A percentile compares a stretch with the other conserved stretches of the same genome.
Evolutionary conservation across 30 jellyfish, hydroid and myxozoan genomes (phyloP).

Genomic region (Aurelia aurita complex sp. Pacific): DNA sequence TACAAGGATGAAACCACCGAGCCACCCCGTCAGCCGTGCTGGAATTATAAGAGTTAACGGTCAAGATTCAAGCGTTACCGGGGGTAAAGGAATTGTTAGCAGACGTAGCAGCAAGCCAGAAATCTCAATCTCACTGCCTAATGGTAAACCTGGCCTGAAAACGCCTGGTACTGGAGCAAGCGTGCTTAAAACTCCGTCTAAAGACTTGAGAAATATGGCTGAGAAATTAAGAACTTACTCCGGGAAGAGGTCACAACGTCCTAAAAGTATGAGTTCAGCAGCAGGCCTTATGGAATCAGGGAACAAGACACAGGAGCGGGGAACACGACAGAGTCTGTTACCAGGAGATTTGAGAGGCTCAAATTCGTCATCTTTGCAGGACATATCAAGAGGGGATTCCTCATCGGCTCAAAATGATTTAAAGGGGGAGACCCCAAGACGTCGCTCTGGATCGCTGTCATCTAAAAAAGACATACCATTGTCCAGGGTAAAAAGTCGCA

Average conservation of each 20-base stretch:
- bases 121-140: background rate
- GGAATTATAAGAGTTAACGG: background rate
- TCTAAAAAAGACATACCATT: background rate
- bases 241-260: slow-evolving; percentile 47
- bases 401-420: slow-evolving; percentile 3
- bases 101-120: slow-evolving; percentile 18
- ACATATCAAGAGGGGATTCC: slow-evolving; percentile 4
- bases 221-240: slow-evolving; percentile 42
- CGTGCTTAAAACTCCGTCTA: slow-evolving; percentile 40
- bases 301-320: slow-evolving; percentile 1
- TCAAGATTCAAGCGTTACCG: background rate
- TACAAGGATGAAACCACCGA: slow-evolving; percentile 47
- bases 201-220: slow-evolving; percentile 52
- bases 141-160: slow-evolving; percentile 14
- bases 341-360: slow-evolving; percentile 8
- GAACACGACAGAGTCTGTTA: slow-evolving; percentile 8
- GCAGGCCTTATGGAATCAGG: slow-evolving; percentile 16
- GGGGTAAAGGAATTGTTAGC: slow-evolving; percentile 16
- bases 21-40: background rate
- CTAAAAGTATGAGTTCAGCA: slow-evolving; percentile 43
- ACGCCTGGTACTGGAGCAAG: background rate
- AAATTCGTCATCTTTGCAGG: slow-evolving; percentile 50
- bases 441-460: slow-evolving; percentile 9
- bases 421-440: background rate
- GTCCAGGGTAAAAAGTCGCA: background rate